Conservation (phyloP, 1,140 invertebrate genomes). For the Drosophila kohkoa region DNA sequence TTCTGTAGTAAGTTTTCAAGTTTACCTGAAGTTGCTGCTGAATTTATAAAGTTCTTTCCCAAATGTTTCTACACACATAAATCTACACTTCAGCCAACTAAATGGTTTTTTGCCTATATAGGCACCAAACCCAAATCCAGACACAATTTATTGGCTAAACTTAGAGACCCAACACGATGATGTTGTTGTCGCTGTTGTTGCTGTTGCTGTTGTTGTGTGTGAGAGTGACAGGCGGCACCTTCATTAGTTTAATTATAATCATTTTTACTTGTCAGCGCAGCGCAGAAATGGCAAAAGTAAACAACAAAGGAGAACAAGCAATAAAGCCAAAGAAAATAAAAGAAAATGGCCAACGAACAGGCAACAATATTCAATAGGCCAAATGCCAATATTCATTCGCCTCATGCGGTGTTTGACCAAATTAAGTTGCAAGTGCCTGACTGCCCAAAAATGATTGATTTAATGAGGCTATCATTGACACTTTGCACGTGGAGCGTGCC, state of each 20-base stretch:
- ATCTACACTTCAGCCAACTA: background rate
- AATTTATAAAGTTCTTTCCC: background rate
- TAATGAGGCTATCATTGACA: conserved; percentile 73
- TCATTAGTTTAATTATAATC: conserved; percentile 73
- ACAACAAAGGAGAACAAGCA: conserved; percentile 49
- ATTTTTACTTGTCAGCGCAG: conserved; percentile 64
- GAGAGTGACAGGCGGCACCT: conserved; percentile 26
- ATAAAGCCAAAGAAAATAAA: conserved; percentile 22
- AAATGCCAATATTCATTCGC: conserved; percentile 16
- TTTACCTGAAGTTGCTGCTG: background rate
- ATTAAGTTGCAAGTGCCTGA: conserved; percentile 67
- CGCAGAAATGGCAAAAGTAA: conserved; percentile 48
- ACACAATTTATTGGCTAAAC: conserved; percentile 8
- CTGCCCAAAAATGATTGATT: conserved; percentile 73
- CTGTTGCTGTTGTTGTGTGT: background rate
- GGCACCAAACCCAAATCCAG: background rate
- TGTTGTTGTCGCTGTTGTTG: background rate
- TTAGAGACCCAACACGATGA: background rate
- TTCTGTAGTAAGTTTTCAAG: background rate
- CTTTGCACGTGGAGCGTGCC: conserved; percentile 29
- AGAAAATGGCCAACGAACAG: conserved; percentile 44
- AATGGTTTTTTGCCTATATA: background rate
- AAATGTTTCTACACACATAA: background rate
- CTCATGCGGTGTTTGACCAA: conserved; percentile 26
- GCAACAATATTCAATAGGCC: background rate